Percentiles rank a stretch among this genome's conserved stretches.
Conservation (phyloP, 2,113 vertebrate species). For the Okapia johnstoni region DNA sequence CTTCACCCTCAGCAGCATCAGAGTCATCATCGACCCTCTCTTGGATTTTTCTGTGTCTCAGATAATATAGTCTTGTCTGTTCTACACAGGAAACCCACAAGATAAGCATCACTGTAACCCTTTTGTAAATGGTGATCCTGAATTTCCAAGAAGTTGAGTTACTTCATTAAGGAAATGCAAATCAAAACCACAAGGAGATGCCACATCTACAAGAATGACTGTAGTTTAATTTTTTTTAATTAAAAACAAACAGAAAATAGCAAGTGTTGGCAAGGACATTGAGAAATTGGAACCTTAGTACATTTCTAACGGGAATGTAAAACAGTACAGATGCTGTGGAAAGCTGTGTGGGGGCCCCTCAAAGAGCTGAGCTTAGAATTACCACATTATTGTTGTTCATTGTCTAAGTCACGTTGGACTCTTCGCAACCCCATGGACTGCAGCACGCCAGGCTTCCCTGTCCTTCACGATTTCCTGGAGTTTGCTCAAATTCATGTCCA, state of each 20-base stretch:
- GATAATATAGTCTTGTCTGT: not conserved
- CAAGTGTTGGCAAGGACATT: not conserved
- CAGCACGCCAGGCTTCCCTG: not conserved
- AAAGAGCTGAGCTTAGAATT: not conserved
- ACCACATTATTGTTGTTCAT: not conserved
- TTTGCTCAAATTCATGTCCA: not conserved
- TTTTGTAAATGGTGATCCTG: not conserved
- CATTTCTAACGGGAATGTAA: not conserved
- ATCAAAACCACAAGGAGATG: not conserved
- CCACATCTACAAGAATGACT: not conserved
- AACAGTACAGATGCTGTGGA: not conserved
- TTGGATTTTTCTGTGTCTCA: not conserved
- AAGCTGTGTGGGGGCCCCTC: not conserved
- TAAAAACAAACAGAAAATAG: not conserved
- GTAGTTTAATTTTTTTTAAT: not conserved
- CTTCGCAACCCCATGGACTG: not conserved
- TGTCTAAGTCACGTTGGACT: fast-evolving
- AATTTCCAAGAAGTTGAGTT: not conserved
- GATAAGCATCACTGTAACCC: not conserved
- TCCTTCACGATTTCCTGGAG: not conserved
- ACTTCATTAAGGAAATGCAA: not conserved
- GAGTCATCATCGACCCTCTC: not conserved
- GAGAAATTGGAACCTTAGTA: not conserved
- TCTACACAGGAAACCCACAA: not conserved
- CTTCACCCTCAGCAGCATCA: not conserved